These are phyloP conservation scores for Podiceps cristatus DNA, from an alignment of 2,113 vertebrate genomes.

Conservation along the genomic window DNA sequence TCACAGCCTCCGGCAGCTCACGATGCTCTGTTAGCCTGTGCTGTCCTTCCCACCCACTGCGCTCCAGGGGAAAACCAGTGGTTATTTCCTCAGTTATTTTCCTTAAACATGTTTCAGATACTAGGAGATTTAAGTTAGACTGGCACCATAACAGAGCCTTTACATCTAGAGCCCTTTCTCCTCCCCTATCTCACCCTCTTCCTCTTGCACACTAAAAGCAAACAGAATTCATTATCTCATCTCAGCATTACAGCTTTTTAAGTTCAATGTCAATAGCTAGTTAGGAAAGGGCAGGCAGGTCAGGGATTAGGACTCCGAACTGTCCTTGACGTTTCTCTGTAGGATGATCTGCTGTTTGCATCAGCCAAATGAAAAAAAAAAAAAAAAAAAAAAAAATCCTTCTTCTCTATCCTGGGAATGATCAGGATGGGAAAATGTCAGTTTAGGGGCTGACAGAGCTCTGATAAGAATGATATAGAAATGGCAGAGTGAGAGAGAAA, in stretches of 20 bases:
- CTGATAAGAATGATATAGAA: conserved; percentile 78
- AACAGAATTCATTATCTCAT: conserved; percentile 76
- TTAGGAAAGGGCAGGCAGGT: conserved; percentile 77
- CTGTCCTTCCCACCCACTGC: not conserved
- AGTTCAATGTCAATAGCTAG: conserved; percentile 85
- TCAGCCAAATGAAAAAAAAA: conserved; percentile 67
- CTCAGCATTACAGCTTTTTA: conserved; percentile 65
- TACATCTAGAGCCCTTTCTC: not conserved
- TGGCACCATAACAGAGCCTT: not conserved
- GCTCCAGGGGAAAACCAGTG: not conserved
- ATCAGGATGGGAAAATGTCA: conserved; percentile 86
- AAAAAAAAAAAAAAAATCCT: not conserved
- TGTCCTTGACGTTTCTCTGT: conserved; percentile 80
- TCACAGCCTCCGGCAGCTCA: fast-evolving
- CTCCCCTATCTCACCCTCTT: not conserved
- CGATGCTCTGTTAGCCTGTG: fast-evolving
- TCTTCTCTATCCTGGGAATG: conserved; percentile 77
- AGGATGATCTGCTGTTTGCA: conserved; percentile 77
- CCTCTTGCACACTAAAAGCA: conserved; percentile 50
- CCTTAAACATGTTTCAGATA: not conserved
- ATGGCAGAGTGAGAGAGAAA: conserved; percentile 23
- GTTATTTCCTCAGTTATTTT: not conserved
- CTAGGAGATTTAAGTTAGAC: not conserved
- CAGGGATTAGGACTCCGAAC: conserved; percentile 81
- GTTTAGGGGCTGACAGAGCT: conserved; percentile 80